These are phyloP conservation scores for Agrenia bidenticulata DNA, from an alignment of 2,888 invertebrate species.

Conservation along the genomic window DNA sequence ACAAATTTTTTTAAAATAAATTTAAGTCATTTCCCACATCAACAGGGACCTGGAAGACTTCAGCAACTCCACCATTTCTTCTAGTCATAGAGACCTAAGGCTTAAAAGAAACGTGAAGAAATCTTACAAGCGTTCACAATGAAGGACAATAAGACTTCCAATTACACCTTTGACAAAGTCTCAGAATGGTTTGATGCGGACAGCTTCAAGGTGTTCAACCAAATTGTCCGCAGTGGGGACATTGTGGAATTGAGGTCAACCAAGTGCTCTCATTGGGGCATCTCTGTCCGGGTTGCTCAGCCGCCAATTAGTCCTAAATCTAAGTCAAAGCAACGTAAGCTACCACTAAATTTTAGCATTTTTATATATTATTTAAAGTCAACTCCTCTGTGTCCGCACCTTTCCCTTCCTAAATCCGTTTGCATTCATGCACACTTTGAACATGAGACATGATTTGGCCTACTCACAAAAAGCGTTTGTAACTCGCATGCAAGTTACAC, in stretches of 20 bases:
- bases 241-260: slow-evolving; percentile 65
- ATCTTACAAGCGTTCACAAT: too few relatives aligned
- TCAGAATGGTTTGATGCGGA: slow-evolving; percentile 74
- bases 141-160: slow-evolving; percentile 47
- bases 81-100: neutral
- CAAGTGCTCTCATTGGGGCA: slow-evolving; percentile 65
- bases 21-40: too few relatives aligned
- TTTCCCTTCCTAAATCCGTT: too few relatives aligned
- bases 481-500: neutral
- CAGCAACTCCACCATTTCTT: slow-evolving; percentile 8
- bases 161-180: slow-evolving; percentile 57
- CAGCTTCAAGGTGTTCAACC: slow-evolving; percentile 70
- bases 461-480: too few relatives aligned
- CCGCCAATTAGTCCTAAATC: slow-evolving; percentile 63
- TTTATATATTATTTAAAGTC: too few relatives aligned
- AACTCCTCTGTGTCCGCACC: too few relatives aligned
- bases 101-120: too few relatives aligned
- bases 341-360: too few relatives aligned
- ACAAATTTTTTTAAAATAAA: too few relatives aligned
- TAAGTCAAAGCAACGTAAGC: slow-evolving; percentile 55
- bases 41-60: too few relatives aligned
- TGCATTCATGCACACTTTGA: too few relatives aligned
- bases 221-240: slow-evolving; percentile 72
- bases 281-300: slow-evolving; percentile 67
- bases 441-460: too few relatives aligned